Base-by-base conservation (phyloP, 2,113 vertebrate genomes). In the Pygoscelis adeliae region DNA sequence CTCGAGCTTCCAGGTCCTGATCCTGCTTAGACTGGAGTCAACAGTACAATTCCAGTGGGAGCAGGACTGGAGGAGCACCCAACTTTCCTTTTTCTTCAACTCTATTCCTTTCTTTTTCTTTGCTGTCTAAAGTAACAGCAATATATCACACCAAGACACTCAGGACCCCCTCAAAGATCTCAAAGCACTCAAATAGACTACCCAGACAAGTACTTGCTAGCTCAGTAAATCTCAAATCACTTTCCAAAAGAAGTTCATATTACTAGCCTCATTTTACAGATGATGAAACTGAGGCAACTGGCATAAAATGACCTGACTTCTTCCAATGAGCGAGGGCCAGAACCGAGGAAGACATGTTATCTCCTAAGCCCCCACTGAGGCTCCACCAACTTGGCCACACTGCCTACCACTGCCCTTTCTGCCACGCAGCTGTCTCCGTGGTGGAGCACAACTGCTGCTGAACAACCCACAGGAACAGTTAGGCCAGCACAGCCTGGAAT, bases 191-290 rank as follows among this genome's bases (percentile, higher is more conserved):
- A 82, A 94, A 69, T 1, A 92, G 72, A 82, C 65, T 74, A 55
- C 49, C 36, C 83, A 88, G 79, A 80, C 40, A 66, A 95, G 74
- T 80, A 94, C 59, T 90, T 93, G 95, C 91, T 73, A 83, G 77
- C 81, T 93, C 76, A 87, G 90, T 92, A 73, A 93, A 92, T 92
- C 82, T 94, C 89, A 87, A 87, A 97, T 69, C 83, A 11, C 81
- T 94, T 94, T 91, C 81, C 84, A 94, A 87, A 96, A 89, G 82
- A 91, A 96, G 81, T 97, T 91, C 46, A 29, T 87, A 34, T 96
- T 95, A 97, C 90, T 82, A 65, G 77, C 91, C 74, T 92, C 62
- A 50, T 93, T 97, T 96, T 91, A 96, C 89, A 87, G 77, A 79
- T 59, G 73, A 92, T 67, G 91, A 91, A 94, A 92, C 83, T 46